Percentiles rank a stretch among this genome's conserved stretches.
Evolutionary conservation across 2,113 vertebrate species (phyloP).

Genomic region (Cisticola juncidis): DNA sequence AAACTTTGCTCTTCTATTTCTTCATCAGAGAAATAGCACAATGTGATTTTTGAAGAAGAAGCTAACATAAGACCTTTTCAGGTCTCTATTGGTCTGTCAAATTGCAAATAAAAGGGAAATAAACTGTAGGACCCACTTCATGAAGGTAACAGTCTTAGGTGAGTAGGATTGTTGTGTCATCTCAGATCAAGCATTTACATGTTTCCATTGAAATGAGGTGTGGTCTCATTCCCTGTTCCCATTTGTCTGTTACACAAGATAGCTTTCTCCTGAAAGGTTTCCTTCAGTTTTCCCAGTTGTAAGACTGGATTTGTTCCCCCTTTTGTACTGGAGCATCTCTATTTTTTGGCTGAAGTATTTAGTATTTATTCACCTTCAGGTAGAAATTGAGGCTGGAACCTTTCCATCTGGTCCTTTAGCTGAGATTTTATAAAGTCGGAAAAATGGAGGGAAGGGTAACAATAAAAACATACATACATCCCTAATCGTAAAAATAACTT

Average conservation of each 20-base stretch:
- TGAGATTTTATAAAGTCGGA: neutral
- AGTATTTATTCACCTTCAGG: neutral
- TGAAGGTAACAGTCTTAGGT: neutral
- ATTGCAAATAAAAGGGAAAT: neutral
- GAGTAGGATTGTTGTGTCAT: neutral
- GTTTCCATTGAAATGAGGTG: neutral
- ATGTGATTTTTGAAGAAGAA: neutral
- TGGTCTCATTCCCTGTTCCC: neutral
- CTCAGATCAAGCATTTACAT: neutral
- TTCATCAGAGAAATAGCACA: neutral
- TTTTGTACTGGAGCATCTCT: accelerated
- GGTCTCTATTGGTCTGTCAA: neutral
- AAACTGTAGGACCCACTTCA: neutral
- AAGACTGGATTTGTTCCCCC: neutral
- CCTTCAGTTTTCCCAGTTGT: neutral
- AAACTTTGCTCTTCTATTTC: neutral
- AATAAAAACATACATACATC: neutral
- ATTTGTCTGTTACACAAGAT: neutral
- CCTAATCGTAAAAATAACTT: neutral
- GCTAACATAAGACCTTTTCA: neutral
- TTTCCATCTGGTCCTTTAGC: neutral
- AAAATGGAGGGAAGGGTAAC: neutral
- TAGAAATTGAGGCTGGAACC: neutral
- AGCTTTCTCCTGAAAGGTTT: neutral
- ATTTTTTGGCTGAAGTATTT: neutral